A percentile compares a stretch with the other conserved stretches of the same genome.
These are phyloP conservation scores for Enteromius fasciolatus DNA, from an alignment of 2,797 vertebrate species.

Conservation along the genomic window DNA sequence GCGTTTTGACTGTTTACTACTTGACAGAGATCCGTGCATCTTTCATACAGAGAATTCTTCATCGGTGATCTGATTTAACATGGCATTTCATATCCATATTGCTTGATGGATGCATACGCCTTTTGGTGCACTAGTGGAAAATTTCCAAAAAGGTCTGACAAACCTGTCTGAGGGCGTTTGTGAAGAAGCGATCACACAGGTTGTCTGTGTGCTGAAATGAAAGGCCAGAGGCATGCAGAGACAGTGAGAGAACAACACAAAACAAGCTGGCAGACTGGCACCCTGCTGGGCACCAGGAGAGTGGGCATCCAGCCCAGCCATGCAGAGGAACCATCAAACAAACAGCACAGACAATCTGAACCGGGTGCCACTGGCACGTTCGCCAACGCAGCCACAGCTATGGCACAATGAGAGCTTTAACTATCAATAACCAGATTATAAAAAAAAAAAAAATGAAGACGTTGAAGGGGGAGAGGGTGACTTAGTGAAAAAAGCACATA, in stretches of 20 bases:
- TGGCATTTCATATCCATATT: conserved; percentile 1
- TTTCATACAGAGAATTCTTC: background rate
- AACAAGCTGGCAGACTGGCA: conserved; percentile 57
- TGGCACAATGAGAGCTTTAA: conserved; percentile 47
- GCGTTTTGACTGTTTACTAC: conserved; percentile 34
- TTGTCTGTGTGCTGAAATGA: conserved; percentile 62
- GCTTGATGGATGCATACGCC: background rate
- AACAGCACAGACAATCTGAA: conserved; percentile 60
- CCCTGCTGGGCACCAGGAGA: conserved; percentile 57
- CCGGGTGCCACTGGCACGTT: conserved; percentile 51
- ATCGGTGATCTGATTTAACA: background rate
- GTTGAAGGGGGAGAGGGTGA: background rate
- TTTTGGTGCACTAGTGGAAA: background rate
- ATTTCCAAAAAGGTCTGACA: conserved; percentile 25
- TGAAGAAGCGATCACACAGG: conserved; percentile 57
- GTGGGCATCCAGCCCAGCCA: conserved; percentile 53
- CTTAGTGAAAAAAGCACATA: conserved; percentile 4
- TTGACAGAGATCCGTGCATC: conserved; percentile 12
- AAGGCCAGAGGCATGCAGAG: conserved; percentile 54
- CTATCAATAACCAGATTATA: conserved; percentile 50
- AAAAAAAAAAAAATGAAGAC: conserved; percentile 42
- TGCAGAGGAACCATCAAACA: conserved; percentile 52
- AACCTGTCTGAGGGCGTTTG: conserved; percentile 48
- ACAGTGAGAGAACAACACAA: conserved; percentile 50
- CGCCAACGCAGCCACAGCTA: conserved; percentile 51